A percentile compares a stretch with the other conserved stretches of the same genome.
Evolutionary conservation across 2,888 invertebrate species (phyloP).

Genomic region (Asteroscopus sphinx): DNA sequence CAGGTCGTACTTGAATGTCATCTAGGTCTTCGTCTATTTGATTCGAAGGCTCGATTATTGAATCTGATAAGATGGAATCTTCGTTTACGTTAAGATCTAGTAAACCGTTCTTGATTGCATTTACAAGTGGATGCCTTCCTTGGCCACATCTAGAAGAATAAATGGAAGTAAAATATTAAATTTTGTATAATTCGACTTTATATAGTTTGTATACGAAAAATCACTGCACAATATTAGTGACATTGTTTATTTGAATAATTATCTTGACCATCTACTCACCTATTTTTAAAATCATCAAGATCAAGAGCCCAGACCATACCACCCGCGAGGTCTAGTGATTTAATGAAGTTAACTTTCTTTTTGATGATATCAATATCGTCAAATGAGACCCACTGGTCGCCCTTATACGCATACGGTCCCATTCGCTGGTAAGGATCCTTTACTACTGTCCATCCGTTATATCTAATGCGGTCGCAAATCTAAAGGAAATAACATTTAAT

Average conservation of each 20-base stretch:
- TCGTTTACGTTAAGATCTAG: conserved; percentile 80
- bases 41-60: conserved; percentile 69
- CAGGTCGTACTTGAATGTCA: conserved; percentile 82
- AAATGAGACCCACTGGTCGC: conserved; percentile 97
- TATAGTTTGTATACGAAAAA: background rate
- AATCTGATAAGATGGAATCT: conserved; percentile 62
- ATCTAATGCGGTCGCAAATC: conserved; percentile 95
- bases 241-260: background rate
- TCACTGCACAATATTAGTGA: too few species aligned
- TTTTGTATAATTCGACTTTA: background rate
- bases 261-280: conserved; percentile 63
- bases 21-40: conserved; percentile 79
- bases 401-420: conserved; percentile 96
- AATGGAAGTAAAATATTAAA: background rate
- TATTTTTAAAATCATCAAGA: conserved; percentile 95
- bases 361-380: conserved; percentile 95
- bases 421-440: conserved; percentile 94
- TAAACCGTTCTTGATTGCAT: conserved; percentile 93
- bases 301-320: conserved; percentile 98
- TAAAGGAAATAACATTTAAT: conserved; percentile 61
- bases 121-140: conserved; percentile 94
- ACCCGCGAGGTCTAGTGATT: conserved; percentile 94
- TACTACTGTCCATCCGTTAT: conserved; percentile 94
- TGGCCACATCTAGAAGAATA: conserved; percentile 91
- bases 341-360: conserved; percentile 94